A percentile compares a stretch with the other conserved stretches of the same genome.
Conservation (phyloP, 1,140 invertebrate genomes). For the Geopemphigus sp. region DNA sequence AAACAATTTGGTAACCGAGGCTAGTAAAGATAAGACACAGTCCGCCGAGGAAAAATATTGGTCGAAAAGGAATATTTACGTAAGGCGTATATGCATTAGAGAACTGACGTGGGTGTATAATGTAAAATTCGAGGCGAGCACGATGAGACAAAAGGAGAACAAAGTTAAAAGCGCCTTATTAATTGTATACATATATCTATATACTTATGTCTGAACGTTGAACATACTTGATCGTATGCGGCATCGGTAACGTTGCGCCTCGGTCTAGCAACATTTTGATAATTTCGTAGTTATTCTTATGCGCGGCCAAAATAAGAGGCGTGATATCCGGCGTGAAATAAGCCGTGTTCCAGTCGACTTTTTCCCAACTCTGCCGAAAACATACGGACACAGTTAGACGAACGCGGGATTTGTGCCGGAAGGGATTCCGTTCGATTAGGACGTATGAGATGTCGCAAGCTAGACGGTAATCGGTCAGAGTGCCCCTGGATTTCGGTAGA, state of each 20-base stretch:
- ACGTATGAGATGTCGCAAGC: too few species aligned
- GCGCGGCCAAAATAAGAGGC: conserved; percentile 85
- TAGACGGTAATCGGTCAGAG: too few species aligned
- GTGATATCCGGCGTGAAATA: conserved; percentile 89
- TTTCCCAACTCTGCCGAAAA: conserved; percentile 77
- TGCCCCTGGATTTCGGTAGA: too few species aligned
- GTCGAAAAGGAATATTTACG: too few species aligned
- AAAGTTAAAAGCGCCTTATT: too few species aligned
- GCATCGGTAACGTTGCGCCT: conserved; percentile 80
- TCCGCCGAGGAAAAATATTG: not conserved
- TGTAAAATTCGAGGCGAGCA: too few species aligned
- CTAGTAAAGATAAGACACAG: conserved; percentile 1
- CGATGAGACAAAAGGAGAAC: too few species aligned
- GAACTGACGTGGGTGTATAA: too few species aligned
- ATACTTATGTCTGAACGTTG: not conserved
- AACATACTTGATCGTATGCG: conserved; percentile 73
- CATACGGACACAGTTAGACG: not conserved
- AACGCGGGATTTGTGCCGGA: too few species aligned
- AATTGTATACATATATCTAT: too few species aligned
- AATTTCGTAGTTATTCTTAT: conserved; percentile 93
- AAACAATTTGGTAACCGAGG: not conserved
- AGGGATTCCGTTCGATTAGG: too few species aligned
- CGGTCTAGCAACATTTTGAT: conserved; percentile 86
- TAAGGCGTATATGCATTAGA: too few species aligned
- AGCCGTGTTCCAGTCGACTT: conserved; percentile 74